phyloP scores from a whole-genome alignment of 1,140 invertebrate genomes.

The Zaprionus tsacasi region DNA sequence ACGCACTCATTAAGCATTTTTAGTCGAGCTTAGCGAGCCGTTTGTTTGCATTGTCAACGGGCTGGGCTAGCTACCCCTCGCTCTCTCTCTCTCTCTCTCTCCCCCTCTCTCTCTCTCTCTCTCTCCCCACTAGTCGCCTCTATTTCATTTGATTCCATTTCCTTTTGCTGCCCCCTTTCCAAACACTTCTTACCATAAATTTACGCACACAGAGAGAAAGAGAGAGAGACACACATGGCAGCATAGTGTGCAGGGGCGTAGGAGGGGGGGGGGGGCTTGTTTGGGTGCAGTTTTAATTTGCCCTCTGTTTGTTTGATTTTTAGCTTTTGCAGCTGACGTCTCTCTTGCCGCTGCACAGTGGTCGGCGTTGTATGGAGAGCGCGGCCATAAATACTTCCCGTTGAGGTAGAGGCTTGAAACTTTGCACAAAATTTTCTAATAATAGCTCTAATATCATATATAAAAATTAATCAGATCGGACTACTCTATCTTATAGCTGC shows the following conservation, averaged over 20 bases:
- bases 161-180: background rate
- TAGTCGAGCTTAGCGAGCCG: constrained; percentile 78
- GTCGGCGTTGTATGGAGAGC: no score
- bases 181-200: constrained; percentile 58
- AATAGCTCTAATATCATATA: no score
- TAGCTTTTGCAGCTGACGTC: constrained; percentile 73
- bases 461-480: no score
- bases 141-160: constrained; percentile 25
- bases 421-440: no score
- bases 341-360: constrained; percentile 3
- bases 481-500: no score
- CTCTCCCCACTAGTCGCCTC: background rate
- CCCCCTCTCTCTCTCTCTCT: background rate
- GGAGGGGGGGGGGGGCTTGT: background rate
- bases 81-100: constrained; percentile 22
- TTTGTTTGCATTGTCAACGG: constrained; percentile 78
- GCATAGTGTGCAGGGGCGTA: background rate
- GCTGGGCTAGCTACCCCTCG: background rate
- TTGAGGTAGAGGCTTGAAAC: no score
- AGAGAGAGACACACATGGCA: background rate
- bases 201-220: constrained; percentile 48
- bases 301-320: constrained; percentile 76
- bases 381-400: no score
- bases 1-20: constrained; percentile 80
- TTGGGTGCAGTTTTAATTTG: constrained; percentile 60